Evolutionary conservation across 2,113 vertebrate genomes (phyloP).

Genomic region (Pungitius pungitius): DNA sequence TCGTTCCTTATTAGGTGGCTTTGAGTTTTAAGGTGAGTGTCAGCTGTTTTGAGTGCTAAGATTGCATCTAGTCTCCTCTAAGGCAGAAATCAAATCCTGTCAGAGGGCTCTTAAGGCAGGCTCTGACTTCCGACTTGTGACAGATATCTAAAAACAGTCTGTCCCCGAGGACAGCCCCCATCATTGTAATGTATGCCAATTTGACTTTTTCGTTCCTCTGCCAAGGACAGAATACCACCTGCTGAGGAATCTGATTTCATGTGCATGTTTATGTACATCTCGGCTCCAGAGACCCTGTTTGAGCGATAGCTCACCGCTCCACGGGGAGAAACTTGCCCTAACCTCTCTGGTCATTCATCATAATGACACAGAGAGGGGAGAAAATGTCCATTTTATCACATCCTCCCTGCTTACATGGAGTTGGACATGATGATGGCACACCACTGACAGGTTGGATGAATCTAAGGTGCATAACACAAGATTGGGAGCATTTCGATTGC

Average conservation of each 20-base stretch:
- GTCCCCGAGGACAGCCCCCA: conserved; percentile 59
- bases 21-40: conserved; percentile 34
- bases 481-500: neutral
- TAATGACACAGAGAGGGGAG: conserved; percentile 54
- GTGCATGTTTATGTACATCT: conserved; percentile 75
- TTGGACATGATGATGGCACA: conserved; percentile 24
- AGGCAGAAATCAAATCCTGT: conserved; percentile 60
- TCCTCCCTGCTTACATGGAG: conserved; percentile 25
- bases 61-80: conserved; percentile 45
- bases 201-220: conserved; percentile 65
- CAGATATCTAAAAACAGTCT: conserved; percentile 71
- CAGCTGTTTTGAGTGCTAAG: conserved; percentile 56
- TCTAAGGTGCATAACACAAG: neutral
- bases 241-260: conserved; percentile 75
- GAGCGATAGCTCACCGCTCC: conserved; percentile 65
- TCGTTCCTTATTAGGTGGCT: conserved; percentile 5
- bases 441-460: conserved; percentile 37
- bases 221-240: conserved; percentile 81
- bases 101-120: conserved; percentile 36
- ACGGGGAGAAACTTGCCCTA: conserved; percentile 61
- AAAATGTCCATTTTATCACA: conserved; percentile 44
- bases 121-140: conserved; percentile 60
- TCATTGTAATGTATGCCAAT: conserved; percentile 78
- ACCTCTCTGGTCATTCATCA: conserved; percentile 75
- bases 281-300: conserved; percentile 59